Evolutionary conservation across 2,113 vertebrate genomes (phyloP).

Genomic region (Hypanus sabinus): DNA sequence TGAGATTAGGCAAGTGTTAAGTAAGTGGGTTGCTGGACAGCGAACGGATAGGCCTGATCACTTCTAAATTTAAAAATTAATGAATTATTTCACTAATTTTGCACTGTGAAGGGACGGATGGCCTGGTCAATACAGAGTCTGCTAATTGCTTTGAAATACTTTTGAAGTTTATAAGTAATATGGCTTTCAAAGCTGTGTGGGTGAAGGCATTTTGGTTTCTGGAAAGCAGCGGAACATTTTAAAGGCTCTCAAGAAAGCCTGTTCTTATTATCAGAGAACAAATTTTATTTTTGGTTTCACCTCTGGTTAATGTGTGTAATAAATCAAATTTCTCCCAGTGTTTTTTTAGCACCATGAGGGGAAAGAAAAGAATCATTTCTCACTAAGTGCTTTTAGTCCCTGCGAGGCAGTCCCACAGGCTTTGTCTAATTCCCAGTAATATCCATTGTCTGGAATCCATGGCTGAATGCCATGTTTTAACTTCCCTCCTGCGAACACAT

Average conservation of each 20-base stretch:
- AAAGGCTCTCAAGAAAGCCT: background rate
- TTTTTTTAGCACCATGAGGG: background rate
- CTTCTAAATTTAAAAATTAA: no score
- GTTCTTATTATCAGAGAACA: background rate
- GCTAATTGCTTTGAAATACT: background rate
- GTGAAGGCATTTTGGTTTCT: background rate
- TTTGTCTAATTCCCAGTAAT: background rate
- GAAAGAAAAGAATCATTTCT: background rate
- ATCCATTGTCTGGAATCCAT: constrained; percentile 1
- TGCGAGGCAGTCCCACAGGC: background rate
- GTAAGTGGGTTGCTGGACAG: no score
- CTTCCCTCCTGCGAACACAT: constrained; percentile 17
- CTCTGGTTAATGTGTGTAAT: background rate
- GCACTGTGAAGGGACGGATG: no score
- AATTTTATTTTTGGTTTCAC: background rate
- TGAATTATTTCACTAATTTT: no score
- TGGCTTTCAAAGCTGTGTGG: background rate
- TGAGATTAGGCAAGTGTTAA: no score
- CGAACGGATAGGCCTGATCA: no score
- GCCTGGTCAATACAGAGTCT: background rate
- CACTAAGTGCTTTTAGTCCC: background rate
- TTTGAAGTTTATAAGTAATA: background rate
- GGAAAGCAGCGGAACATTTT: background rate
- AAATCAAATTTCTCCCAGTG: background rate
- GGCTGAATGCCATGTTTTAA: background rate